phyloP scores from a whole-genome alignment of 1,140 invertebrate genomes.

The Listronotus bonariensis region DNA sequence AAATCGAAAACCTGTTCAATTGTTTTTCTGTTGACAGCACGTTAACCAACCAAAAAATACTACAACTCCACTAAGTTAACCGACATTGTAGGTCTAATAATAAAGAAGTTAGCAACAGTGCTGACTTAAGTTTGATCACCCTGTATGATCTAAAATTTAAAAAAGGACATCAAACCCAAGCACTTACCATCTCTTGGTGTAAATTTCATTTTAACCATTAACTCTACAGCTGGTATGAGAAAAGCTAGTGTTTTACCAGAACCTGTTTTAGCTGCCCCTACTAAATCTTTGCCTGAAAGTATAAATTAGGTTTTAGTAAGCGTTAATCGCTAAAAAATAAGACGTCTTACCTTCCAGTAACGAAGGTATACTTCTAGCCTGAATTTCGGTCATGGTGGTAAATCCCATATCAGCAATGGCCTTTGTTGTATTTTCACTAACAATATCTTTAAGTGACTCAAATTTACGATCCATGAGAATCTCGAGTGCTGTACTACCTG shows the following conservation, averaged over 20 bases:
- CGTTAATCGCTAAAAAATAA: too few species aligned
- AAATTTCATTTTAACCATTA: slow-evolving; percentile 92
- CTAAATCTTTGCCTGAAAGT: slow-evolving; percentile 77
- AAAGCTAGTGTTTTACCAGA: slow-evolving; percentile 98
- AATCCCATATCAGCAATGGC: slow-evolving; percentile 96
- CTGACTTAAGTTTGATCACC: too few species aligned
- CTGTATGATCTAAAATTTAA: too few species aligned
- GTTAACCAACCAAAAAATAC: too few species aligned
- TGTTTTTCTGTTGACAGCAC: too few species aligned
- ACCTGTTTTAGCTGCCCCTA: slow-evolving; percentile 95
- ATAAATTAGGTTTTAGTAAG: too few species aligned
- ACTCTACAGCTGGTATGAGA: slow-evolving; percentile 92
- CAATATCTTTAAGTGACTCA: slow-evolving; percentile 65
- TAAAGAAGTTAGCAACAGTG: too few species aligned
- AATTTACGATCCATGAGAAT: slow-evolving; percentile 67
- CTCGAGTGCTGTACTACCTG: slow-evolving; percentile 64
- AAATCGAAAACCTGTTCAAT: too few species aligned
- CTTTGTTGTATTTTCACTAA: slow-evolving; percentile 83
- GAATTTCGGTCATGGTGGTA: slow-evolving; percentile 95
- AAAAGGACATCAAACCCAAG: too few species aligned
- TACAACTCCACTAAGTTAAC: too few species aligned
- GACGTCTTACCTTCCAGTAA: slow-evolving; percentile 73
- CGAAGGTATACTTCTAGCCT: slow-evolving; percentile 88
- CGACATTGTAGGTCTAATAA: too few species aligned
- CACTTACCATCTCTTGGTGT: slow-evolving; percentile 90